Evolutionary conservation across 2,888 invertebrate species (phyloP), one percentile per base, ranked within the genome.

Genomic region (Ormyrus nitidulus): DNA sequence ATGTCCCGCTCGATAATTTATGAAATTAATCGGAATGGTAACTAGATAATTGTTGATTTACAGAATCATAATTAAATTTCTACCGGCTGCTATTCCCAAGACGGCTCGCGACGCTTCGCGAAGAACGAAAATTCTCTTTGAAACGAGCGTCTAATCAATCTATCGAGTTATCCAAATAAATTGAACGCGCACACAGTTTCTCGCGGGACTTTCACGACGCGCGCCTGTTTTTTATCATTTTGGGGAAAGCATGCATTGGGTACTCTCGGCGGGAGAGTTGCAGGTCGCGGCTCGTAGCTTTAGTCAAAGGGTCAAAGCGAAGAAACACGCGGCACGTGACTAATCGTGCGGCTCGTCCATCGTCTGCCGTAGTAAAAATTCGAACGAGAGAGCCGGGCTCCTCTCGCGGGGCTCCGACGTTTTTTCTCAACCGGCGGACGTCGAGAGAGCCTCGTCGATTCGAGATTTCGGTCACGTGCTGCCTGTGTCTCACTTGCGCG

Each of bases 301-400:
- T 79, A 48, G 54, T 19, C 9, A 56, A 70, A 78, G 44, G 49
- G 56, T 64, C 19, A 71, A 65, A 70, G 70, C 53, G 10, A 70
- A 75, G 74, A 78, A 74, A 71, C 65, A 71, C 64, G 71, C 66
- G 53, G 74, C 71, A 66, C 66, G 73, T 70, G 77, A 78, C 66
- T 34, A 77, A 58, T 77, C 65, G 34, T 0, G 34, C 34, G 46
- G 59, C 58, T n/a, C 46, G 44, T 6, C 44, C 11, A 9, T 10
- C 11, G 70, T n/a, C 70, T 34, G 58, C 58, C 19, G 9, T 19
- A 69, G 9, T 69, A 44, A 62, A 62, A 46, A 34, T 64, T 73
- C 65, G 64, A 72, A 34, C 46, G 53, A 10, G 11, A 54, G 19
- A 6, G 10, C 13, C 2, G 5, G 4, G 6, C 5, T 44, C 10